Evolutionary conservation across 2,113 vertebrate species (phyloP).

Genomic region (Saguinus imperator): DNA sequence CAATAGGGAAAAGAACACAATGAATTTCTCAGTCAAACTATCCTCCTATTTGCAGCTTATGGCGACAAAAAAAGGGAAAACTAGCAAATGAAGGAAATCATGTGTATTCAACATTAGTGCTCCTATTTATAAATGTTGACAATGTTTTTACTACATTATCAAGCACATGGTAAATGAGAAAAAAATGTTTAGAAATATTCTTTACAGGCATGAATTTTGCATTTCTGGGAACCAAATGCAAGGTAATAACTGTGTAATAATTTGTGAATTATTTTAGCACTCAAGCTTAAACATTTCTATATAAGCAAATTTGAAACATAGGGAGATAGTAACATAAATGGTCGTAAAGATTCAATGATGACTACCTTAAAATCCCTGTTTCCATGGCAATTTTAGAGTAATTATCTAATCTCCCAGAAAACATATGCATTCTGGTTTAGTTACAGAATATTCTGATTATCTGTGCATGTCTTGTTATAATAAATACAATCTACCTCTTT

Average conservation of each 20-base stretch:
- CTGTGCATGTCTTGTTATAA: constrained; percentile 26
- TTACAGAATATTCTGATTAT: constrained; percentile 63
- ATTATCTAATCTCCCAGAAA: constrained; percentile 73
- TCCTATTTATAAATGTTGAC: background rate
- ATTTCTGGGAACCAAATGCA: constrained; percentile 51
- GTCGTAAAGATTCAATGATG: constrained; percentile 59
- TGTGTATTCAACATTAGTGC: background rate
- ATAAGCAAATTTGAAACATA: constrained; percentile 61
- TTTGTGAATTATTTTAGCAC: constrained; percentile 65
- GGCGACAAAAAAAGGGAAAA: background rate
- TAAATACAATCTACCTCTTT: background rate
- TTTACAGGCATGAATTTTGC: constrained; percentile 30
- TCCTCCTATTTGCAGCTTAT: background rate
- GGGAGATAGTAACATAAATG: constrained; percentile 47
- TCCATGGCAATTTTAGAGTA: constrained; percentile 66
- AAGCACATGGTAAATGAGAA: background rate
- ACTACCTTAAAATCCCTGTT: constrained; percentile 58
- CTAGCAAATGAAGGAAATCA: background rate
- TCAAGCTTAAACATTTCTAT: constrained; percentile 39
- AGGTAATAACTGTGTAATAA: constrained; percentile 62
- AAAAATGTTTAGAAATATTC: constrained; percentile 45
- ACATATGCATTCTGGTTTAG: constrained; percentile 58
- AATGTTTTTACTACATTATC: background rate
- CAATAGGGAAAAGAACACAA: background rate
- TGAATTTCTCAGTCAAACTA: background rate